These are phyloP conservation scores for Pituophis catenifer DNA, from an alignment of 2,113 vertebrate species.

Conservation along the genomic window DNA sequence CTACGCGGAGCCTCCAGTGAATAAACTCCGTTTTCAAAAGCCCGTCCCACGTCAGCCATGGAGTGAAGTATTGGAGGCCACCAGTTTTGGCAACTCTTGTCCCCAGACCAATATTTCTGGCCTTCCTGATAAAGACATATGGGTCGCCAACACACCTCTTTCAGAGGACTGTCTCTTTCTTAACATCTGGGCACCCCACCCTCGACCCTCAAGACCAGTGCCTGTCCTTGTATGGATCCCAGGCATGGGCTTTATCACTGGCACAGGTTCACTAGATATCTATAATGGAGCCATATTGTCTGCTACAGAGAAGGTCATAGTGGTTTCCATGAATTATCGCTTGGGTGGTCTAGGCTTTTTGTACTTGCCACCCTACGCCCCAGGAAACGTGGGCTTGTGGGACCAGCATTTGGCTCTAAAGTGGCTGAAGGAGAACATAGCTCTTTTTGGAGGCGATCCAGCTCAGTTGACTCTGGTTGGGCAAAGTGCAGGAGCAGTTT, in stretches of 20 bases:
- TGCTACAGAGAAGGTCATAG: slow-evolving; percentile 65
- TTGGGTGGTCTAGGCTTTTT: slow-evolving; percentile 71
- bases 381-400: slow-evolving; percentile 69
- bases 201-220: slow-evolving; percentile 22
- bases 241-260: slow-evolving; percentile 63
- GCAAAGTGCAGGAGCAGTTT: slow-evolving; percentile 70
- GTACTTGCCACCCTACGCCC: slow-evolving; percentile 58
- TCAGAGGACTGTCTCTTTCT: slow-evolving; percentile 76
- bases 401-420: slow-evolving; percentile 74
- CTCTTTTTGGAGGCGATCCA: slow-evolving; percentile 71
- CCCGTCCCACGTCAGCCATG: slow-evolving; percentile 39
- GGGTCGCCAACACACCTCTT: background rate
- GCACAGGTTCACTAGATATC: slow-evolving; percentile 70
- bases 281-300: slow-evolving; percentile 70
- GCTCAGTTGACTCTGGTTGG: slow-evolving; percentile 73
- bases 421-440: slow-evolving; percentile 73
- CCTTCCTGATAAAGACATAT: background rate
- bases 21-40: slow-evolving; percentile 37
- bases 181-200: slow-evolving; percentile 57
- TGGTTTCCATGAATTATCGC: slow-evolving; percentile 78
- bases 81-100: slow-evolving; percentile 32
- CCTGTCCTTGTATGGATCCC: slow-evolving; percentile 77
- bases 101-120: background rate
- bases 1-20: slow-evolving; percentile 39
- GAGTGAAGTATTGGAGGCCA: slow-evolving; percentile 28